Evolutionary conservation across 2,113 vertebrate species (phyloP), one percentile per base, ranked within the genome.

Genomic region (Oryzias javanicus): DNA sequence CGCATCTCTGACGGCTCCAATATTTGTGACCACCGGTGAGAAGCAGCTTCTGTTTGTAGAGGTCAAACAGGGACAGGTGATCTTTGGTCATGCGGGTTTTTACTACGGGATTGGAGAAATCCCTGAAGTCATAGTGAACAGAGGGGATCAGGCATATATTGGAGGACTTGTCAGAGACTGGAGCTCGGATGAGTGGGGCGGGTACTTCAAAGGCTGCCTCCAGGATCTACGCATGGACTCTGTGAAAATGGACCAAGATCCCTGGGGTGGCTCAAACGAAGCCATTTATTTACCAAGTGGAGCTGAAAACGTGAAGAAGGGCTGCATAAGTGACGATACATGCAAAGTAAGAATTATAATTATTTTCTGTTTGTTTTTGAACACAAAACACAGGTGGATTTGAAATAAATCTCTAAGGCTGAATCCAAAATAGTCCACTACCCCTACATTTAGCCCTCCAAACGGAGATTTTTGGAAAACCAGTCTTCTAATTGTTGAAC

Each of bases 141-240:
- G 55, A 2, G 92, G 91, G 17, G 89, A 88, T 6, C 60, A 81
- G 60, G 74, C 91, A 7, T 88, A 90, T 0, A 67, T 97, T 4
- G 96, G 95, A 1, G 94, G 95, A 7, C 84, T 92, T 46, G 88
- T 85, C 0, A 25, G 46, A 44, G 56, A 85, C 0, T 69, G 42
- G 1, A 79, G 70, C 2, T 18, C 79, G 4, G 70, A 42, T 2
- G 4, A 14, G 0, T 96, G 94, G 95, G 94, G 94, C 1, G 95
- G 95, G 0, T 80, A 87, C 55, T 97, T 95, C 72, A 95, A 95
- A 81, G 96, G 96, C 41, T 98, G 96, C 57, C 87, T 98, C 76
- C 96, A 98, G 86, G 96, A 98, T 59, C 18, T 98, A 17, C 91
- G 80, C 0, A 81, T 98, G 50, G 92, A 93, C 16, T 72, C 53